These are phyloP conservation scores for Laticauda laticaudata DNA, from an alignment of 2,113 vertebrate species.

Conservation along the genomic window DNA sequence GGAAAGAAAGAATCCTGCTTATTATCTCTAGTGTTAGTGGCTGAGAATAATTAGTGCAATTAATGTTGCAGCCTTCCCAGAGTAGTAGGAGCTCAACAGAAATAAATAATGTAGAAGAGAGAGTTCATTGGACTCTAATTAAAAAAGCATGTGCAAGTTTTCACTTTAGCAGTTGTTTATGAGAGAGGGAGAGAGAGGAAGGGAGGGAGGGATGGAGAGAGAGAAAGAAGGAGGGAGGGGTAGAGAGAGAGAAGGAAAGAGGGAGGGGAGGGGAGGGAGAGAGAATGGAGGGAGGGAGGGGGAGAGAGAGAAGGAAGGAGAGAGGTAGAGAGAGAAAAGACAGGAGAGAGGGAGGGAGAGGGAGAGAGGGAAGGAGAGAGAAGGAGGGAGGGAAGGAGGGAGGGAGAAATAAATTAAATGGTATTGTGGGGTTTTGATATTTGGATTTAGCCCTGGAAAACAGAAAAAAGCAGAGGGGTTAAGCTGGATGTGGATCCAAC, in stretches of 20 bases:
- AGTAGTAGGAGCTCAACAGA: background rate
- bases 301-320: conserved; percentile 16
- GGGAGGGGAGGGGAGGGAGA: too few relatives aligned
- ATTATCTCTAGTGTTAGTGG: background rate
- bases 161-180: conserved; percentile 48
- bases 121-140: conserved; percentile 44
- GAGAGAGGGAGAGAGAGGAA: conserved; percentile 21
- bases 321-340: background rate
- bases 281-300: too few relatives aligned
- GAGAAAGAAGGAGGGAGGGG: too few relatives aligned
- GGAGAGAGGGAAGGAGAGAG: background rate
- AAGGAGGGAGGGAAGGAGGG: conserved; percentile 3
- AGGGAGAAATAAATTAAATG: conserved; percentile 47
- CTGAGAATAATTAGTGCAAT: background rate
- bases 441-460: conserved; percentile 31
- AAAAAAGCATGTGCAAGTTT: conserved; percentile 33
- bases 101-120: background rate
- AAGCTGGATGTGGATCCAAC: conserved; percentile 5
- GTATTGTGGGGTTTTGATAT: conserved; percentile 53
- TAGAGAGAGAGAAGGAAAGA: conserved; percentile 30
- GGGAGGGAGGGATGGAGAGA: too few relatives aligned
- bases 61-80: background rate
- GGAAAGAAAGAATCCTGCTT: background rate
- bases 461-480: background rate
- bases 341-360: too few relatives aligned